Base-by-base conservation (phyloP, 1,140 invertebrate genomes). In the Drosophila teissieri region DNA sequence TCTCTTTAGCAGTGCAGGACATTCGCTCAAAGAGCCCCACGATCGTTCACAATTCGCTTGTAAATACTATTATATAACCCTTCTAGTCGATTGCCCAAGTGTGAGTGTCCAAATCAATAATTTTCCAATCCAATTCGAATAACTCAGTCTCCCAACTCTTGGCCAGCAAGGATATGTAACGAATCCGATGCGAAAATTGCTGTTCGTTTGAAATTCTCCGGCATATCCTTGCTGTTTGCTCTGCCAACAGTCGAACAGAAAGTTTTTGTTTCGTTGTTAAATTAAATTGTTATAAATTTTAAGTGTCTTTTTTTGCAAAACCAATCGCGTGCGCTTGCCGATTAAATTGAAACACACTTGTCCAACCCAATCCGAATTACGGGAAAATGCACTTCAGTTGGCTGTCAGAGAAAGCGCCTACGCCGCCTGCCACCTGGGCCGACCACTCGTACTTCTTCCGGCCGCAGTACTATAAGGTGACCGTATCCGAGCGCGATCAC, bases 401-500 rank as follows among this genome's bases (percentile, higher is more conserved):
- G 91, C 70, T 90, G 60, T 24, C 82, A 54, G 86, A 92, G 44
- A 91, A 90, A 64, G 17, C 78, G 62, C 73, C 90, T 62, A 69
- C 84, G 64, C 91, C 88, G 54, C 79, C 79, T 79, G 91, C 90
- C 53, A 92, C 90, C 62, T 92, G 91, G 94, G 91, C 93, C 69
- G 94, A 94, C 70, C 73, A 93, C 48, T 93, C 93, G 48, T 93
- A 91, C 69, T 91, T 77, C 39, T 91, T 92, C 74, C 91, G 81
- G 61, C 81, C 91, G 24, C 73, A 92, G 39, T 92, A 81, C 52
- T 90, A 91, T 90, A 92, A 81, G 67, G 80, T 95, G 37, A 95
- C 95, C 39, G 93, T 94, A 68, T 95, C 95, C 45, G 94, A 95
- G 78, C 89, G 93, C 64, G 95, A 96, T 92, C 92, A 92, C 54